phyloP scores from a whole-genome alignment of 2,113 vertebrate genomes.

The Hydrolagus affinis region DNA sequence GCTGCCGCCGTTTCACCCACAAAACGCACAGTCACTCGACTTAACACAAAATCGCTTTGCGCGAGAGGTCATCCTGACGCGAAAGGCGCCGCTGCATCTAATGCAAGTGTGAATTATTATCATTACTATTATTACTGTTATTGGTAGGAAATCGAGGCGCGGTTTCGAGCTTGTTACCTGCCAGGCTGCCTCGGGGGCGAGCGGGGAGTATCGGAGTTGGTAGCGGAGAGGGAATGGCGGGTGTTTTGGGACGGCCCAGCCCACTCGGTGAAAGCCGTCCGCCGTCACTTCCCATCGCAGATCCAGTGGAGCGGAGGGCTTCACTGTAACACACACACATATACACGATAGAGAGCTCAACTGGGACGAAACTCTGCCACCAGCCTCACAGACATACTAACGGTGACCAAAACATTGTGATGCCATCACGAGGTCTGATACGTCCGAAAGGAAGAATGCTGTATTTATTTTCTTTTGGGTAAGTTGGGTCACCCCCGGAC shows the following conservation, averaged over 20 bases:
- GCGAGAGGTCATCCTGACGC: background rate
- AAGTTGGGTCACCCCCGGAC: no score
- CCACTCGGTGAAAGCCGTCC: constrained; percentile 57
- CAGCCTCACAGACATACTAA: no score
- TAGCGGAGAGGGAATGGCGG: constrained; percentile 50
- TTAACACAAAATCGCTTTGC: background rate
- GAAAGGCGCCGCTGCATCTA: background rate
- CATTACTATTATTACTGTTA: no score
- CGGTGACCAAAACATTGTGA: no score
- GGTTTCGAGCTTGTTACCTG: constrained; percentile 45
- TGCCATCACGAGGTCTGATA: no score
- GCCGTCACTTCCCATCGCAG: constrained; percentile 64
- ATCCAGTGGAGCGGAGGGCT: constrained; percentile 65
- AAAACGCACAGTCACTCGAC: no score
- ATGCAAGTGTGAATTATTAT: background rate
- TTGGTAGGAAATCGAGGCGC: no score
- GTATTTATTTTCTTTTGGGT: no score
- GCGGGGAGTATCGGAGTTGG: constrained; percentile 63
- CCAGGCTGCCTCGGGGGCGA: constrained; percentile 35
- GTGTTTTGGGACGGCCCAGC: constrained; percentile 56
- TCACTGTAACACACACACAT: constrained; percentile 53
- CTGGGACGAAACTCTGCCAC: no score
- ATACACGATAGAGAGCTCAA: no score
- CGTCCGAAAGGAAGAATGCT: no score
- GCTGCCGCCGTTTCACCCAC: background rate